Evolutionary conservation across 1,140 invertebrate species (phyloP), one percentile per base, ranked within the genome.

Genomic region (Drosophila parabipectinata): DNA sequence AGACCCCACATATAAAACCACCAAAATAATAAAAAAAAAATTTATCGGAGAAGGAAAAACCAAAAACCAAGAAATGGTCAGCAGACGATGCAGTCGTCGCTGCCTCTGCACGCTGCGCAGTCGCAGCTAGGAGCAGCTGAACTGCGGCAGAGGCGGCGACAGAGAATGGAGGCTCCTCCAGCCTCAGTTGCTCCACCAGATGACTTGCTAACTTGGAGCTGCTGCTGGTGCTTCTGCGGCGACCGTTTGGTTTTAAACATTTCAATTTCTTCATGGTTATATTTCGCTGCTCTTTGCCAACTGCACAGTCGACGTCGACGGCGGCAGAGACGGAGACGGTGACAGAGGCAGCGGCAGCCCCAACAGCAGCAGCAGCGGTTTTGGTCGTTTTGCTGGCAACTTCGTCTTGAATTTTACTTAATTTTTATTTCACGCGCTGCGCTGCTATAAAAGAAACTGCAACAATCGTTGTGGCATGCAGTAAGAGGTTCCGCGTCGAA

Each of bases 391-490:
- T 44, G 41, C 41, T 44, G 41, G 41, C 41, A 44, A 44, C 41
- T 6, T 71, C 71, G 74, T 62, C 71, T 80, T 77, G 62, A 82
- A 77, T 81, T 87, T 87, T 87, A 82, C 75, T 88, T 88, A 79
- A 85, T 87, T 87, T 85, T 82, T 78, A 82, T 87, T 82, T 87
- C 82, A 78, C 82, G 83, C 77, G 63, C 61, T 80, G 80, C 80
- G 85, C 75, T 72, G 64, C 90, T 91, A 91, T 91, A 91, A 88
- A 91, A 91, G 83, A 77, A 90, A 85, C 90, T 82, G 83, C 79
- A 84, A 79, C 76, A 81, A 75, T 77, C 82, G 72, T 75, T 83
- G 83, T 90, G 81, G 75, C 83, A 87, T 90, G 88, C 90, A 91
- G 90, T 88, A 90, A 89, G 83, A 89, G 80, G 78, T 89, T 82